phyloP scores from a whole-genome alignment of 2,113 vertebrate species.

The Saimiri boliviensis region DNA sequence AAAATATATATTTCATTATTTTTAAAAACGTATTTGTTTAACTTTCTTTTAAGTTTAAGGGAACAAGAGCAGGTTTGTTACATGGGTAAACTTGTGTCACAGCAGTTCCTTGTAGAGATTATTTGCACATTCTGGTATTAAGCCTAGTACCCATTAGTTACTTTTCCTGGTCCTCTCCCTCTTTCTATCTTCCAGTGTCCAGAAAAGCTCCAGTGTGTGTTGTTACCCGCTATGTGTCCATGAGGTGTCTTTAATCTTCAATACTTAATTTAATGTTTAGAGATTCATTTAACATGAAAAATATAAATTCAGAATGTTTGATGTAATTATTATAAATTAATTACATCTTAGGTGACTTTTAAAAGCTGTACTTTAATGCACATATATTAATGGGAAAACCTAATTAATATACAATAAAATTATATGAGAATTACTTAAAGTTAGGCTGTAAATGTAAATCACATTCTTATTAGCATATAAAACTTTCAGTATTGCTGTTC shows the following conservation, averaged over 20 bases:
- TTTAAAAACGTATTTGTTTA: no score
- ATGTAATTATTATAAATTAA: constrained; percentile 70
- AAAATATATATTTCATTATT: constrained; percentile 7
- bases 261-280: constrained; percentile 49
- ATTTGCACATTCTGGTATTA: no score
- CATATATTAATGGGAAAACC: constrained; percentile 57
- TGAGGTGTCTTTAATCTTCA: background rate
- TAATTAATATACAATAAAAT: constrained; percentile 75
- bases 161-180: no score
- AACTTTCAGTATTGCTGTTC: constrained; percentile 67
- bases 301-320: constrained; percentile 54
- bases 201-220: no score
- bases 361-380: constrained; percentile 75
- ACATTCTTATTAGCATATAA: constrained; percentile 73
- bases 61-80: no score
- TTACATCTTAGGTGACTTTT: constrained; percentile 70
- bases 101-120: no score
- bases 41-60: no score
- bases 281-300: constrained; percentile 34
- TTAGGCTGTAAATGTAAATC: constrained; percentile 71
- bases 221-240: no score
- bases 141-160: no score
- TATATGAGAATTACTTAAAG: constrained; percentile 71
- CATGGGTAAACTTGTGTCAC: no score
- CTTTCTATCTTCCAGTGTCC: no score